Conservation (phyloP, 2,113 vertebrate species). For the Misgurnus mizolepis region DNA sequence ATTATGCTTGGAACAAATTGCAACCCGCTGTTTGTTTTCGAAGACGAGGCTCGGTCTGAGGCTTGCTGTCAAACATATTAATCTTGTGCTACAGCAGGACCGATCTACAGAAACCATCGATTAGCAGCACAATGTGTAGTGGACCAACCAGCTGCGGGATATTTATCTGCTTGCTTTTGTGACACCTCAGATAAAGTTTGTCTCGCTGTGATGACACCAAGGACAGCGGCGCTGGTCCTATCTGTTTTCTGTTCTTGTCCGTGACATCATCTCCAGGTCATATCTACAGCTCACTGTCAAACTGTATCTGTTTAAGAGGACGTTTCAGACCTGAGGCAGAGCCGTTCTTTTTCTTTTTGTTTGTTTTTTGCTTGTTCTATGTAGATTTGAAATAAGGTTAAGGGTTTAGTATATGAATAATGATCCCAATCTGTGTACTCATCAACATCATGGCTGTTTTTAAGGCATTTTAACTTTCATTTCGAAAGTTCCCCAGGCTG, state of each 20-base stretch:
- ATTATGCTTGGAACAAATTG: slow-evolving; percentile 36
- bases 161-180: slow-evolving; percentile 18
- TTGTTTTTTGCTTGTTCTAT: not conserved
- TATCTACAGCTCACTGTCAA: not conserved
- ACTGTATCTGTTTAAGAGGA: not conserved
- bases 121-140: slow-evolving; percentile 9
- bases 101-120: slow-evolving; percentile 23
- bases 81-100: slow-evolving; percentile 9
- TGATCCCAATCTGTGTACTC: not conserved
- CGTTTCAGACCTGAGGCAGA: not conserved
- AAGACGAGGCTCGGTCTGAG: not conserved
- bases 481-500: not conserved
- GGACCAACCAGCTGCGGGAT: not conserved
- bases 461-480: not conserved
- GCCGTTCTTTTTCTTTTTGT: not conserved
- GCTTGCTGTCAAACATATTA: not conserved
- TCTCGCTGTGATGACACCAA: not conserved
- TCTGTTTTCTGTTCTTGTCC: not conserved
- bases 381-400: slow-evolving; percentile 10
- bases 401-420: not conserved
- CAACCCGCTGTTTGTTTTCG: slow-evolving; percentile 32
- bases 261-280: not conserved
- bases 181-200: slow-evolving; percentile 3
- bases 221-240: not conserved
- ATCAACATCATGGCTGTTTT: not conserved